phyloP scores from a whole-genome alignment of 2,113 vertebrate species.

The Neolamprologus kungweensis region DNA sequence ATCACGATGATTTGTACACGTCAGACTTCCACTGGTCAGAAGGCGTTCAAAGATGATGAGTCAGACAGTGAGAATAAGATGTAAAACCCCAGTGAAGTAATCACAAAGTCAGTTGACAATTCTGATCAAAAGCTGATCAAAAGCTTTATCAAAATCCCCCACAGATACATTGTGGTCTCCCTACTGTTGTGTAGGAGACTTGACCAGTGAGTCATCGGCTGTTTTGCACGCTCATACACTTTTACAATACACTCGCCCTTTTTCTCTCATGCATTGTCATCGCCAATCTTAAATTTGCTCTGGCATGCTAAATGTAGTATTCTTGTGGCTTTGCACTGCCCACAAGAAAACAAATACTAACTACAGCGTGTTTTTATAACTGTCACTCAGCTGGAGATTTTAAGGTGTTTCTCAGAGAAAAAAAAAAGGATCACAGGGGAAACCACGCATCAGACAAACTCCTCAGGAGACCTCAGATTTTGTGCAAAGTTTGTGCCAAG shows the following conservation, averaged over 20 bases:
- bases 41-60: not conserved
- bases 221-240: conserved; percentile 4
- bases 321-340: conserved; percentile 38
- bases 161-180: not conserved
- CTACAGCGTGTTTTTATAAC: conserved; percentile 21
- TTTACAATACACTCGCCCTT: not conserved
- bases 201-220: conserved; percentile 6
- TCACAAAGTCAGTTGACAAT: not conserved
- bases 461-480: not conserved
- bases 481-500: not conserved
- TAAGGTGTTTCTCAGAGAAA: conserved; percentile 18
- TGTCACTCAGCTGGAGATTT: conserved; percentile 19
- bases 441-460: not conserved
- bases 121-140: not conserved
- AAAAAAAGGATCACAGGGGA: not conserved
- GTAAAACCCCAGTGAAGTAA: not conserved
- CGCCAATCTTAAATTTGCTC: conserved; percentile 49
- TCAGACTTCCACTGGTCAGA: not conserved
- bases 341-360: conserved; percentile 57
- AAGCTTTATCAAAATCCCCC: not conserved
- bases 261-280: conserved; percentile 42
- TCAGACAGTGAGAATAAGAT: not conserved
- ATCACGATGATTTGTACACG: rapidly evolving
- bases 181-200: not conserved
- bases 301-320: conserved; percentile 40